These are phyloP conservation scores for Andinoacara biseriatus DNA, from an alignment of 2,113 vertebrate genomes.

Conservation along the genomic window DNA sequence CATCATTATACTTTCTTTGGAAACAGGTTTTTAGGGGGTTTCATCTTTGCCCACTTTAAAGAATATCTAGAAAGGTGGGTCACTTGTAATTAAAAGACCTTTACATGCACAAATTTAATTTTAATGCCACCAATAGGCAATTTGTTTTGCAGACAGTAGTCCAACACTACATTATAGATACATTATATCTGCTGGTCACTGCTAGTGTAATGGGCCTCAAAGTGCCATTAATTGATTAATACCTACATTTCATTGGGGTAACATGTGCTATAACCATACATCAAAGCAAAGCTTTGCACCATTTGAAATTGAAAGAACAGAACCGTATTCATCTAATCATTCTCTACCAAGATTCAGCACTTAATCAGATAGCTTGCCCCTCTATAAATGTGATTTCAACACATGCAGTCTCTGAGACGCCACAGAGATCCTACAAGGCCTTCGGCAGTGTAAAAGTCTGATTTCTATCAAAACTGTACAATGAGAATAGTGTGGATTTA, in stretches of 20 bases:
- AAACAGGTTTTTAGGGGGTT: too few species aligned
- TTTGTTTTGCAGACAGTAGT: not conserved
- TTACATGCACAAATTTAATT: not conserved
- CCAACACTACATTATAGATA: too few species aligned
- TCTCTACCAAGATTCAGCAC: not conserved
- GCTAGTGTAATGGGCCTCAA: not conserved
- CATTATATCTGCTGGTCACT: too few species aligned
- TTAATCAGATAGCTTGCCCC: not conserved
- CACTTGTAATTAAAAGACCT: not conserved
- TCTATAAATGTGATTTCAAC: slow-evolving; percentile 22
- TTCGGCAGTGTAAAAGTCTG: slow-evolving; percentile 10
- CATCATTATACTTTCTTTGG: too few species aligned
- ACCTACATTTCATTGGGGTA: too few species aligned
- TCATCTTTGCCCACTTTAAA: not conserved
- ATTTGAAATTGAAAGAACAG: not conserved
- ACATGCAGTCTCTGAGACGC: slow-evolving; percentile 3
- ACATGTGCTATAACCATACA: too few species aligned
- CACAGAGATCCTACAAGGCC: not conserved
- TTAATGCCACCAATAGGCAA: not conserved
- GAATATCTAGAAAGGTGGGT: not conserved
- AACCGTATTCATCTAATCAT: not conserved
- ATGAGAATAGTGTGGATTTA: slow-evolving; percentile 25
- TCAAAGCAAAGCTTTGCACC: not conserved
- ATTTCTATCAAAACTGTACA: slow-evolving; percentile 34
- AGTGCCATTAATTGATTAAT: not conserved